Evolutionary conservation across 2,888 invertebrate genomes (phyloP), one percentile per base, ranked within the genome.

Genomic region (Chrysomela aeneicollis): DNA sequence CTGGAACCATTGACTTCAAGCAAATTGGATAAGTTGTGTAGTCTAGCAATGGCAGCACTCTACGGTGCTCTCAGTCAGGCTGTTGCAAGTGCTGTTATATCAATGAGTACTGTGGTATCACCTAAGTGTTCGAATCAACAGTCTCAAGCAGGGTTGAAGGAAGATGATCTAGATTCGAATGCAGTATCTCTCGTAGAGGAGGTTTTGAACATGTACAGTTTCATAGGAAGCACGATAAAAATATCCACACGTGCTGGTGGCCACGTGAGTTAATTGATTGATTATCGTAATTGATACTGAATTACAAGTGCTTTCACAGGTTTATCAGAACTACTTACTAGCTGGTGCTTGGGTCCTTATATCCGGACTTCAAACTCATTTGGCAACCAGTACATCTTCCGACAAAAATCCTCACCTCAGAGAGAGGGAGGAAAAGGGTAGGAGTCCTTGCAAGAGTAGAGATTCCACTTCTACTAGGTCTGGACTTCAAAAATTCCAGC

Each of bases 311-410:
- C n/a, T n/a, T n/a, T 65, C 70, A 17, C 82, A 94, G 90, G 88
- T 93, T 52, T 90, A 93, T 75, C 95, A 96, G 84, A 97, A 97
- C 83, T 92, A 95, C 81, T 86, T 95, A 66, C 87, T 95, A 83
- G 90, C 95, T 72, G 95, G 94, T 8, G 90, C 92, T 0, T 96
- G 96, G 95, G 86, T 95, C 59, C 83, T 96, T 59, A 87, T 95
- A 18, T 92, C 92, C 58, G 96, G 96, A 0, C 86, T 97, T 18
- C 95, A 96, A 81, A 91, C 92, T 67, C 92, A 93, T 66, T 84
- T 94, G 59, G 89, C 88, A 0, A 87, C 91, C 52, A 88, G 87
- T 6, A 87, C 87, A 0, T 81, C 84, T 72, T 59, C 77, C 82
- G 86, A 65, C 63, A 84, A 78, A 78, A 71, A 57, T 15, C 70